Evolutionary conservation across 2,888 invertebrate species (phyloP).

Genomic region (Petrophora chlorosata): DNA sequence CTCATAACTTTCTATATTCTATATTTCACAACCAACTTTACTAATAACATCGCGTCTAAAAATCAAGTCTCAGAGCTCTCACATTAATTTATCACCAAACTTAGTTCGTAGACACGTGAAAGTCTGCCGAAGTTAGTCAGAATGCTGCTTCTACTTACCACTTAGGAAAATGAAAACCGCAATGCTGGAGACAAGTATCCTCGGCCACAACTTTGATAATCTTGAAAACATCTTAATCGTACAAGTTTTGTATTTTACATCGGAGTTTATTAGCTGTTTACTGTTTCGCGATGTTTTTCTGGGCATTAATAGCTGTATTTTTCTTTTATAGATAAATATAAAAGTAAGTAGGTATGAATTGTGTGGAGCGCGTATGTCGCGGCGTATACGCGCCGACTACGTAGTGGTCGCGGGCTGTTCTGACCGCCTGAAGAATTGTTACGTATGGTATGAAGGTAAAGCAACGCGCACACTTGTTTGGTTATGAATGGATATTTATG

Average conservation of each 20-base stretch:
- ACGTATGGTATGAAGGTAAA: slow-evolving; percentile 29
- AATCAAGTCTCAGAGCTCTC: slow-evolving; percentile 28
- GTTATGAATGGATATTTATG: neutral
- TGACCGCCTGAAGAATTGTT: slow-evolving; percentile 15
- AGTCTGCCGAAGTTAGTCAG: slow-evolving; percentile 40
- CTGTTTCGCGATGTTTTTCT: neutral
- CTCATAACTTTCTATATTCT: neutral
- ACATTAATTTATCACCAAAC: slow-evolving; percentile 53
- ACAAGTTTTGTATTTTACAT: slow-evolving; percentile 38
- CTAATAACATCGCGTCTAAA: slow-evolving; percentile 40
- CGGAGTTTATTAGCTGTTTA: slow-evolving; percentile 11
- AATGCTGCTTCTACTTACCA: slow-evolving; percentile 68
- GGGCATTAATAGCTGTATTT: slow-evolving; percentile 1
- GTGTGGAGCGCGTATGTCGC: slow-evolving; percentile 19
- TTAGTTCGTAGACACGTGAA: slow-evolving; percentile 48
- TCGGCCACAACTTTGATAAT: slow-evolving; percentile 42
- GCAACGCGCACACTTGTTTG: slow-evolving; percentile 33
- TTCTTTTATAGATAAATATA: neutral
- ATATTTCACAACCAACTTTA: slow-evolving; percentile 28
- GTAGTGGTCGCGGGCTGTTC: slow-evolving; percentile 31
- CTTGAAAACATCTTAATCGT: slow-evolving; percentile 56
- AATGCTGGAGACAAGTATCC: slow-evolving; percentile 38
- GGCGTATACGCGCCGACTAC: slow-evolving; percentile 49
- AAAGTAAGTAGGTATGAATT: slow-evolving; percentile 15
- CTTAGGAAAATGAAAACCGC: slow-evolving; percentile 68